Base-by-base conservation (phyloP, 1,140 invertebrate species). In the Saccostrea cuccullata region DNA sequence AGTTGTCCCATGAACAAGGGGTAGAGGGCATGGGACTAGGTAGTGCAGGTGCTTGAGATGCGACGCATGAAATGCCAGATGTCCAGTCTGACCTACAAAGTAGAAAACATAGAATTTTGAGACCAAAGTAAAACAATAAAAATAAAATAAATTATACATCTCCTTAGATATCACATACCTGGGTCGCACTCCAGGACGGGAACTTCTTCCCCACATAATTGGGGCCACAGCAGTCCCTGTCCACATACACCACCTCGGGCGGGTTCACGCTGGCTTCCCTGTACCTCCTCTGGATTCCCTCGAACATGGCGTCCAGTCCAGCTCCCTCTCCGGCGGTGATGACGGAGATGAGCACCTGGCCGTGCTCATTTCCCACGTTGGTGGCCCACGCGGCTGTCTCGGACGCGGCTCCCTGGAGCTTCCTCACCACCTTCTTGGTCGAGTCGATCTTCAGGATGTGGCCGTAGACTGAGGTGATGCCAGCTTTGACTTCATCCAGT, bases 61-160 rank as follows among this genome's bases (percentile, higher is more conserved):
- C 90, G 55, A 0, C 92, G 73, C 91, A 92, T 93, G 87, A 93
- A 92, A 70, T 93, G 92, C 92, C 92, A 93, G 2, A 92, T 85
- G 83, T 93, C 92, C 4, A 93, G 88, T 9, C 91, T 67, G 20
- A 93, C 26, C 0, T 55, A 12, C n/a, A 90, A 40, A 36, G 30
- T 15, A 30, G 5, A 56, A 8, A 56, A 12, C 82, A 11, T 55
- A 9, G 8, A 9, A 23, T 82, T 13, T 13, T 30, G 12, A 40
- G 30, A 36, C 30, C 40, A 5, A 30, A 23, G 13, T 82, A n/a
- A n/a, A 17, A 36, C 5, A 15, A 26, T 26, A 36, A n/a, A n/a
- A 5, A 8, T 47, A n/a, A 8, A 26, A 26, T 23, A 0, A 82
- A 5, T 17, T 17, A 30, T 2, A n/a, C 13, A 5, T 4, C 20